phyloP scores from a whole-genome alignment of 2,797 vertebrate genomes.

The Sternarchorhynchus goeldii region DNA sequence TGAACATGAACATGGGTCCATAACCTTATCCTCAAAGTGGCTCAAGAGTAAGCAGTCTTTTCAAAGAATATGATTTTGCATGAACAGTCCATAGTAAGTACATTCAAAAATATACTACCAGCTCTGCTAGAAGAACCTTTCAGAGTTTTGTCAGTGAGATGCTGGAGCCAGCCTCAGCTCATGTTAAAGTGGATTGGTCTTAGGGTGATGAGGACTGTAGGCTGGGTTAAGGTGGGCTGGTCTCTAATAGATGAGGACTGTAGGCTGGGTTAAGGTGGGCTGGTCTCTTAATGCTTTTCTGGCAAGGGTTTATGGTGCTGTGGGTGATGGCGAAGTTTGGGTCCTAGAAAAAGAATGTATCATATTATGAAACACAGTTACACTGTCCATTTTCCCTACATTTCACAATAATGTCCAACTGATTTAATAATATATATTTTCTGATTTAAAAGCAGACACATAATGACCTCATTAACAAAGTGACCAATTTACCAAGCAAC shows the following conservation, averaged over 20 bases:
- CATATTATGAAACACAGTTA: too few species aligned
- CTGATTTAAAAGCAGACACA: too few species aligned
- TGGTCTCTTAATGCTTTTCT: slow-evolving; percentile 80
- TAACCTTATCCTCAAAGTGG: slow-evolving; percentile 7
- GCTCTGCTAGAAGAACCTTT: neutral
- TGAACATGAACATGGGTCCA: neutral
- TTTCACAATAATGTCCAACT: too few species aligned
- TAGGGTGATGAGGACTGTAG: too few species aligned
- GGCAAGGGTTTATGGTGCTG: slow-evolving; percentile 83
- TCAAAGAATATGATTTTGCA: slow-evolving; percentile 5
- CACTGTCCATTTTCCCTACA: too few species aligned
- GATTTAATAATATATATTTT: too few species aligned
- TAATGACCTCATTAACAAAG: too few species aligned
- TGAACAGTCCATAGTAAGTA: slow-evolving; percentile 6
- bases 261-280: slow-evolving; percentile 52
- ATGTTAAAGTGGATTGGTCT: too few species aligned
- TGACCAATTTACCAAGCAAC: too few species aligned
- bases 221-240: too few species aligned
- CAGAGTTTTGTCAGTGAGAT: neutral
- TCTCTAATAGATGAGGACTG: slow-evolving; percentile 25
- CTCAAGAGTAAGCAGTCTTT: neutral
- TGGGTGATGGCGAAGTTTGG: slow-evolving; percentile 84
- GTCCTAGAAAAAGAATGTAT: slow-evolving; percentile 69
- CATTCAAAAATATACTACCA: neutral
- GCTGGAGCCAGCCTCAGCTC: too few species aligned